Conservation (phyloP, 2,113 vertebrate genomes). For the Saccopteryx leptura region DNA sequence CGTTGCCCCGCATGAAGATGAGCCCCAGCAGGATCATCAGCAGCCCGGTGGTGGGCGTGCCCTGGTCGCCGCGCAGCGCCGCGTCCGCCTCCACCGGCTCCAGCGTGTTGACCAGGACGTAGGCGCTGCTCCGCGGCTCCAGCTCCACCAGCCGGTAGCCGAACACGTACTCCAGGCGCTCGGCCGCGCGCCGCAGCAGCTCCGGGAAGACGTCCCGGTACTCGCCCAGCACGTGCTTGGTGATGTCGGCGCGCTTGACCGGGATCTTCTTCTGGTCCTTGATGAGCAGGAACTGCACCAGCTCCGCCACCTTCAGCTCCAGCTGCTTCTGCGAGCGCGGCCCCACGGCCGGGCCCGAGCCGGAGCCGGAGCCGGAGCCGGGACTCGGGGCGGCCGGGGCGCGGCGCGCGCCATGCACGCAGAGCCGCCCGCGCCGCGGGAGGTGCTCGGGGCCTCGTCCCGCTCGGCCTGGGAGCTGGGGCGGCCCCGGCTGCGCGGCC, state of each 20-base stretch:
- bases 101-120: constrained; percentile 92
- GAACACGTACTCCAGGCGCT: constrained; percentile 93
- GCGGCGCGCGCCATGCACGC: neutral
- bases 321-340: constrained; percentile 72
- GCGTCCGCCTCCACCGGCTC: constrained; percentile 78
- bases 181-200: constrained; percentile 87
- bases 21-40: constrained; percentile 93
- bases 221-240: constrained; percentile 91
- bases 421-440: neutral
- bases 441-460: neutral
- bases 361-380: too few relatives aligned
- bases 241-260: constrained; percentile 90
- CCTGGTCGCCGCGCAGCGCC: constrained; percentile 81
- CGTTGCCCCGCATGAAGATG: constrained; percentile 96
- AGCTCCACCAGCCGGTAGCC: constrained; percentile 93
- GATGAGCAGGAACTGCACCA: constrained; percentile 94
- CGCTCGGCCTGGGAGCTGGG: neutral
- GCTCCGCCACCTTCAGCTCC: constrained; percentile 89
- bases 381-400: neutral
- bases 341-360: neutral
- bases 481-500: constrained; percentile 2
- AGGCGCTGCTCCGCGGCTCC: constrained; percentile 90
- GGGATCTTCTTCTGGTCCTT: constrained; percentile 96
- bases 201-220: constrained; percentile 88
- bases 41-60: constrained; percentile 91